These are phyloP conservation scores for Isaurus tuberculatus DNA, from an alignment of 92 coral and sea anemone species.

Conservation along the genomic window DNA sequence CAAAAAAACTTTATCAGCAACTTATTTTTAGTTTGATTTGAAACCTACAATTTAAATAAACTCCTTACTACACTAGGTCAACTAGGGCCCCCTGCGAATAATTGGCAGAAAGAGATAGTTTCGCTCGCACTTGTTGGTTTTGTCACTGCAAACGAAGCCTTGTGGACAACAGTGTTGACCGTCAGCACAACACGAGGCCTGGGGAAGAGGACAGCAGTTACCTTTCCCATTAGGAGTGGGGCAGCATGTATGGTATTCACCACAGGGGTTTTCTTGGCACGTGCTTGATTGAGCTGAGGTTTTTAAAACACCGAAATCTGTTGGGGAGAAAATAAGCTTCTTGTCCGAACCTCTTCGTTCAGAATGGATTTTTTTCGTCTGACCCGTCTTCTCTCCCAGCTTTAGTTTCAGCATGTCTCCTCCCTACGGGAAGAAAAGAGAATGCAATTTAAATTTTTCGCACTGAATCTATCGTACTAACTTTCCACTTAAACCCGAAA, in stretches of 20 bases:
- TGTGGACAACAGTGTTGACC: constrained; percentile 79
- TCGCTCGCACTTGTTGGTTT: constrained; percentile 37
- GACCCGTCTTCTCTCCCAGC: background rate
- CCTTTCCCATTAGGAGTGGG: constrained; percentile 44
- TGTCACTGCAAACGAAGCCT: constrained; percentile 69
- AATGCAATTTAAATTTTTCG: too few relatives aligned
- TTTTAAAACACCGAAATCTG: constrained; percentile 25
- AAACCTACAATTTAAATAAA: too few relatives aligned
- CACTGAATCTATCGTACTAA: too few relatives aligned
- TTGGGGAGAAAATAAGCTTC: constrained; percentile 16
- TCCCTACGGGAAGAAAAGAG: background rate
- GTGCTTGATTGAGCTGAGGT: constrained; percentile 31
- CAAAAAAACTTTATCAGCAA: too few relatives aligned
- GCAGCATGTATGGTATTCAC: constrained; percentile 65
- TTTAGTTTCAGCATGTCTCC: background rate
- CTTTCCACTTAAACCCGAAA: too few relatives aligned
- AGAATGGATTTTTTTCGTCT: background rate
- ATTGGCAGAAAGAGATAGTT: constrained; percentile 26
- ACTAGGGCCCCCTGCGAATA: constrained; percentile 33
- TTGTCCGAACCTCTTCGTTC: background rate
- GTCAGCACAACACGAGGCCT: constrained; percentile 77
- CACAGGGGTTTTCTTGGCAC: constrained; percentile 48
- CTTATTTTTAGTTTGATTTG: too few relatives aligned
- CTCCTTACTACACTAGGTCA: too few relatives aligned
- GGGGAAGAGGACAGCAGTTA: constrained; percentile 77